phyloP scores from a whole-genome alignment of 2,113 vertebrate genomes.

The Panthera tigris region DNA sequence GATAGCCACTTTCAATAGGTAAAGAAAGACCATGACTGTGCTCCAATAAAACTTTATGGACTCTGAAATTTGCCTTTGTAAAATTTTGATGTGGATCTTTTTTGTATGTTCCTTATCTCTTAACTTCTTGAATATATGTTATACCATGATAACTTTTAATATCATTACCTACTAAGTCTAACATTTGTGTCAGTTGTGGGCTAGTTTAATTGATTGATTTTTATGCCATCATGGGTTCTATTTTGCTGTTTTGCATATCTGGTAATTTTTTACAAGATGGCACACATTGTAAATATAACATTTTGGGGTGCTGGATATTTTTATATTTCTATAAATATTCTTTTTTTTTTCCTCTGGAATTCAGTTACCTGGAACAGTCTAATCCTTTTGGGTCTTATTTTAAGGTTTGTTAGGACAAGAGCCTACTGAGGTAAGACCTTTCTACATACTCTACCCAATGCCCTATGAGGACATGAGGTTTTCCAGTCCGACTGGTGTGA shows the following conservation, averaged over 20 bases:
- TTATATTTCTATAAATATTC: background rate
- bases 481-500: background rate
- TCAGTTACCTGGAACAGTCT: background rate
- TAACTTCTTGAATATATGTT: background rate
- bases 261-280: background rate
- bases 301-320: background rate
- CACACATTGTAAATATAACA: background rate
- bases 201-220: background rate
- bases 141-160: background rate
- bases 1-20: background rate
- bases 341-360: background rate
- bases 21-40: background rate
- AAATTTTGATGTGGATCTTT: background rate
- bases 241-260: background rate
- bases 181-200: background rate
- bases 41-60: constrained; percentile 5
- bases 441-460: background rate
- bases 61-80: background rate
- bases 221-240: background rate
- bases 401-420: background rate
- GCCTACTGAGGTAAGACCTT: background rate
- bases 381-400: background rate
- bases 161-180: background rate
- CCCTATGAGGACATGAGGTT: background rate
- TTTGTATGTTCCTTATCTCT: background rate